Conservation (phyloP, 2,113 vertebrate genomes). For the Aleadryas rufinucha region DNA sequence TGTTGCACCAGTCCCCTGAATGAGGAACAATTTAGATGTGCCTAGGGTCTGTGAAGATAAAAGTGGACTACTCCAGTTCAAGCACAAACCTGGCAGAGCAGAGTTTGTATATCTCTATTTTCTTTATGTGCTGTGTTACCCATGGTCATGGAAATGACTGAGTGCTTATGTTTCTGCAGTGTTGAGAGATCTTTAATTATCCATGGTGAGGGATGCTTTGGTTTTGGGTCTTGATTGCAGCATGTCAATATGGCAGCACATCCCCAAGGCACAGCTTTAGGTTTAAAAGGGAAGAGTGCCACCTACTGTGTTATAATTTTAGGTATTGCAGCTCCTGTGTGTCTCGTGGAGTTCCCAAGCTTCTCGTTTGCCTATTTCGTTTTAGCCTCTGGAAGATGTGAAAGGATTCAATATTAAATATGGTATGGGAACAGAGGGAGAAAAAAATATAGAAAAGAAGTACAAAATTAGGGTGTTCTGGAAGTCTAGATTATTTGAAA, state of each 20-base stretch:
- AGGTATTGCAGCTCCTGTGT: background rate
- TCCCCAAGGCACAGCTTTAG: background rate
- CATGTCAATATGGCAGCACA: background rate
- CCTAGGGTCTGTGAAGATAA: fast-evolving
- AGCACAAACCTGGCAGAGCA: background rate
- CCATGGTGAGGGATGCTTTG: background rate
- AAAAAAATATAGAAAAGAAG: background rate
- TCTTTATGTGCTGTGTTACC: background rate
- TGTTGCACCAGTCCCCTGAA: background rate
- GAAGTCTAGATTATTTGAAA: background rate
- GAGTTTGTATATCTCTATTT: background rate
- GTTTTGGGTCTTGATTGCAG: background rate
- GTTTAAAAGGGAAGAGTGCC: slow-evolving; percentile 50
- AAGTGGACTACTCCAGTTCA: background rate
- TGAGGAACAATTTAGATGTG: background rate
- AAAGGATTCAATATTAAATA: background rate
- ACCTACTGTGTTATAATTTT: slow-evolving; percentile 21
- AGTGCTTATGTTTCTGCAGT: background rate
- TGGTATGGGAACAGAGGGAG: background rate
- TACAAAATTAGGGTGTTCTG: background rate
- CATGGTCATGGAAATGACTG: background rate
- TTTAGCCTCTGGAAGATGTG: background rate
- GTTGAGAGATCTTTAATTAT: background rate
- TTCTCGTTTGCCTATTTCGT: background rate
- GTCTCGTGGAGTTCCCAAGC: background rate